phyloP scores from a whole-genome alignment of 2,888 invertebrate species.

The Tubulanus polymorphus region DNA sequence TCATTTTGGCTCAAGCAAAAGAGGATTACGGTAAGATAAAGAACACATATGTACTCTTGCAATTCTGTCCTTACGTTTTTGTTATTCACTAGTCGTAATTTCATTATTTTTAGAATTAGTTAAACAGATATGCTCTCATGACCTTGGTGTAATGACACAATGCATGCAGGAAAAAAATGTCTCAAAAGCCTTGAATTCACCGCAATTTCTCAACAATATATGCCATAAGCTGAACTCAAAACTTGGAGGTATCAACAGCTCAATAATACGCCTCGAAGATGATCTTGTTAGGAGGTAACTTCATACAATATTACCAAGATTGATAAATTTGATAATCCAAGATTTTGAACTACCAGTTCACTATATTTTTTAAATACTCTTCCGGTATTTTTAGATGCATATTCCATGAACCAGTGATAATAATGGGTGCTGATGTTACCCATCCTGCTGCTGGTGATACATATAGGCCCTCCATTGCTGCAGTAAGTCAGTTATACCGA shows the following conservation, averaged over 20 bases:
- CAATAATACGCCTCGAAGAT: too few relatives aligned
- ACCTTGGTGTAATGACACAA: not conserved
- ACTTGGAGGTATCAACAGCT: not conserved
- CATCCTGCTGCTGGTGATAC: not conserved
- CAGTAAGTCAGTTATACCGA: not conserved
- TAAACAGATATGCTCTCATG: not conserved
- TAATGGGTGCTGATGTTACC: not conserved
- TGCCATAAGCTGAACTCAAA: not conserved
- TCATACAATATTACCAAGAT: too few relatives aligned
- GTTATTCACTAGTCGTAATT: too few relatives aligned
- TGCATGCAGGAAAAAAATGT: not conserved
- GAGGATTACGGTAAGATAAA: too few relatives aligned
- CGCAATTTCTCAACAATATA: not conserved
- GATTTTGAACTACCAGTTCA: too few relatives aligned
- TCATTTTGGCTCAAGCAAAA: too few relatives aligned
- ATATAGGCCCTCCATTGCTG: not conserved
- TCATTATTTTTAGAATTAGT: not conserved
- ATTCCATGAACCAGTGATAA: not conserved
- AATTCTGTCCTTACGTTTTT: too few relatives aligned
- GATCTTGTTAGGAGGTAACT: too few relatives aligned
- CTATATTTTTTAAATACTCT: too few relatives aligned
- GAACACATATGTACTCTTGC: too few relatives aligned
- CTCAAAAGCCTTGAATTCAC: not conserved
- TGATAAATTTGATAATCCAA: too few relatives aligned
- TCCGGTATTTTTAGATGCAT: too few relatives aligned